These are phyloP conservation scores for Antidorcas marsupialis DNA, from an alignment of 2,113 vertebrate species.

Conservation along the genomic window DNA sequence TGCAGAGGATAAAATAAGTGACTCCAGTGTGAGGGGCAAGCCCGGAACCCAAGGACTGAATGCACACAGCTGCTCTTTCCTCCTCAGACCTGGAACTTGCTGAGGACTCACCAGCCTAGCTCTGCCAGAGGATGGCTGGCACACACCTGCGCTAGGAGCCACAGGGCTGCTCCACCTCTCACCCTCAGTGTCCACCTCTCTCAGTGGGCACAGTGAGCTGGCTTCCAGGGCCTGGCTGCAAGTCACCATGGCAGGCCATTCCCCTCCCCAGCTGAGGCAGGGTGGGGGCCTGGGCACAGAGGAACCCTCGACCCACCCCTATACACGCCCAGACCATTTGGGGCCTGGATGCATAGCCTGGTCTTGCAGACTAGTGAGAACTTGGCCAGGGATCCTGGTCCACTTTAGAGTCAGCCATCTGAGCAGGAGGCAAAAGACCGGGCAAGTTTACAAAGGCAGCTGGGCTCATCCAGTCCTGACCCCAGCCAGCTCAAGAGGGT, in stretches of 20 bases:
- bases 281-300: not conserved
- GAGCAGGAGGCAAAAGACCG: not conserved
- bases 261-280: not conserved
- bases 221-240: not conserved
- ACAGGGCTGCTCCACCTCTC: not conserved
- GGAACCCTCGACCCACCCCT: fast-evolving
- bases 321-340: not conserved
- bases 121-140: not conserved
- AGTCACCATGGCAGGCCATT: not conserved
- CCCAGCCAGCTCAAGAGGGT: not conserved
- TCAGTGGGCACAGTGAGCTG: not conserved
- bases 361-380: not conserved
- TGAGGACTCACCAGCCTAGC: not conserved
- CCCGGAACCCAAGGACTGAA: not conserved
- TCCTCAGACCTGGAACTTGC: not conserved
- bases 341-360: not conserved
- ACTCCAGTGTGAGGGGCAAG: not conserved
- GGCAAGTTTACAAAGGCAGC: not conserved
- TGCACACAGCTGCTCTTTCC: not conserved
- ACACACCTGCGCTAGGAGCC: not conserved
- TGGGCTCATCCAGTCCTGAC: not conserved
- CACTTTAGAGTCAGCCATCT: not conserved
- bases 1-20: not conserved
- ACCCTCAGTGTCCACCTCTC: not conserved
- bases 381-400: not conserved